Evolutionary conservation across 1,140 invertebrate species (phyloP), one percentile per base, ranked within the genome.

Genomic region (Leptonema lineaticorne): DNA sequence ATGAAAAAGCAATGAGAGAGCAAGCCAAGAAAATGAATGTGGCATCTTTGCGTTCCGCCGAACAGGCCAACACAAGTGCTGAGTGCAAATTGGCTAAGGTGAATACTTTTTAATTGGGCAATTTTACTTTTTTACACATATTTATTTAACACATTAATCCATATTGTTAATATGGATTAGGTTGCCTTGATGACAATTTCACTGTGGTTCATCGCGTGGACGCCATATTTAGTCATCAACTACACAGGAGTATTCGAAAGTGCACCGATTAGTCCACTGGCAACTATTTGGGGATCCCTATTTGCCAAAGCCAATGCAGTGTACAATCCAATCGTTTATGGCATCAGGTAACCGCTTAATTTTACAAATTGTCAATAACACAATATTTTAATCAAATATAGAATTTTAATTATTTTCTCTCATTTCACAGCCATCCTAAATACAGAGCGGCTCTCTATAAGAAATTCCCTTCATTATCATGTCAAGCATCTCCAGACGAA

Each of bases 1-100:
- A 95, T 75, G 92, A 94, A 76, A 89, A 89, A 77, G 83, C 85
- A 37, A 92, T 95, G 89, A 79, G 89, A 62, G 90, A 92, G 75
- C 90, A 92, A 79, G 91, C 90, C 1, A 92, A 92, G 78, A 92
- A 92, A 78, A 93, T 92, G 90, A 92, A 92, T 75, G 90, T 93
- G 8, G 86, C 90, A 57, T 92, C 90, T 1, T 79, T 92, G 58
- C 78, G 90, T 75, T 88, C 89, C 9, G 83, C 85, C 24, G 89
- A 91, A 72, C 83, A 85, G 71, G 81, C 85, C 22, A 83, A 85
- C 66, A 85, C 86, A 56, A 90, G 88, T 73, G 87, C 90, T 14
- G 90, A 92, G 81, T 87, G 85, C 73, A 90, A 91, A 83, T 76
- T 92, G 69, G 90, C 90, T 29, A 92, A 92, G 82, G 85, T 85